Percentiles rank a stretch among this genome's conserved stretches.
Conservation (phyloP, 2,113 vertebrate genomes). For the Saccopteryx bilineata region DNA sequence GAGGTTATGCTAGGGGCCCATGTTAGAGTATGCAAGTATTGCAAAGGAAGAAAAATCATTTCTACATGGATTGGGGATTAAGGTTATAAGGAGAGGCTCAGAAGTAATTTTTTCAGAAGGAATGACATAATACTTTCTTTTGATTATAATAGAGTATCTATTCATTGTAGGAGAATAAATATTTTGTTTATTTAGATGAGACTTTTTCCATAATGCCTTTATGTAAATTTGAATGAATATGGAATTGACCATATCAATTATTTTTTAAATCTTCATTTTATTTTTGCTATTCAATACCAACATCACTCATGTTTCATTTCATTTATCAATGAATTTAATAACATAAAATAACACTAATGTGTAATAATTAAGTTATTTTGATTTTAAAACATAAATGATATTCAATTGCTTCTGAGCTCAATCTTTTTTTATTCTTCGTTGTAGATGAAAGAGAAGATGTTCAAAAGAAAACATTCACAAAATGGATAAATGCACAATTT, state of each 20-base stretch:
- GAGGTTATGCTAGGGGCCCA: not conserved
- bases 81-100: not conserved
- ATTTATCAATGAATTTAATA: constrained; percentile 3
- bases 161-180: not conserved
- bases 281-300: not conserved
- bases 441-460: constrained; percentile 99
- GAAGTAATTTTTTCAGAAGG: not conserved
- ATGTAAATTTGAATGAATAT: not conserved
- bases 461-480: constrained; percentile 99
- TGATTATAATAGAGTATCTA: not conserved
- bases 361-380: constrained; percentile 11
- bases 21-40: not conserved
- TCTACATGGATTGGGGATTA: not conserved
- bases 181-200: constrained; percentile 12
- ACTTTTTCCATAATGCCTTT: not conserved
- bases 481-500: constrained; percentile 99
- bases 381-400: constrained; percentile 3
- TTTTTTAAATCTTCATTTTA: constrained; percentile 58
- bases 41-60: not conserved
- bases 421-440: constrained; percentile 75
- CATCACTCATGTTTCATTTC: constrained; percentile 30
- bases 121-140: not conserved
- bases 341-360: not conserved
- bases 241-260: not conserved
- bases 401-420: not conserved